Base-by-base conservation (phyloP, 2,797 vertebrate genomes). In the Kryptolebias ocellatus region DNA sequence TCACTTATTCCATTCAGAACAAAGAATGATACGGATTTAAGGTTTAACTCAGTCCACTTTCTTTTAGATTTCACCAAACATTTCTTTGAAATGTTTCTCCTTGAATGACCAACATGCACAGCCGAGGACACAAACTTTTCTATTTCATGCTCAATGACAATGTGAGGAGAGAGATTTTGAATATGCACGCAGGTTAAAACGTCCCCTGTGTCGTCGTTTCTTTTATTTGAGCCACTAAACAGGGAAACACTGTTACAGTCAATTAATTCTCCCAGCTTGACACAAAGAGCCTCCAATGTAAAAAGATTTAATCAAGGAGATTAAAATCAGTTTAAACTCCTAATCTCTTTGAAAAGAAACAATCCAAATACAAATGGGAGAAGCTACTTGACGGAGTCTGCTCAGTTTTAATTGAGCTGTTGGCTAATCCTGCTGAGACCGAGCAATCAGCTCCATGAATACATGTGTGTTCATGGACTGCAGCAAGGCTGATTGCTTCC, bases 291-390 rank as follows among this genome's bases (percentile, higher is more conserved):
- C 37, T 39, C 37, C 50, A 67, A 62, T 66, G 69, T 78, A 70
- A 75, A 71, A 51, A 47, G 74, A 76, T 60, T 64, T 7, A 47
- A 53, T 47, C 9, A 59, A 72, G 71, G 64, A 84, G 74, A 84
- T 79, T 81, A 77, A 69, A 82, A 88, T 90, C 76, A 76, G 55
- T 57, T 72, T 81, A 75, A 83, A 83, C 69, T 74, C 73, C 63
- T 88, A 80, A 87, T 84, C 86, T 74, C 62, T 45, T 51, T 8
- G 31, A 59, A 11, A 17, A 67, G 60, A 80, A 80, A 50, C 73
- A 72, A 73, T 64, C 64, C 45, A 77, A 83, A 83, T 62, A 72
- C 46, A 72, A 79, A 78, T 56, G 72, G 47, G 47, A 77, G 46
- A 18, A 66, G 57, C 67, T 72, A 85, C 76, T 72, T 44, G 58